These are phyloP conservation scores for Synanthedon andrenaeformis DNA, from an alignment of 2,888 invertebrate genomes.

Conservation along the genomic window DNA sequence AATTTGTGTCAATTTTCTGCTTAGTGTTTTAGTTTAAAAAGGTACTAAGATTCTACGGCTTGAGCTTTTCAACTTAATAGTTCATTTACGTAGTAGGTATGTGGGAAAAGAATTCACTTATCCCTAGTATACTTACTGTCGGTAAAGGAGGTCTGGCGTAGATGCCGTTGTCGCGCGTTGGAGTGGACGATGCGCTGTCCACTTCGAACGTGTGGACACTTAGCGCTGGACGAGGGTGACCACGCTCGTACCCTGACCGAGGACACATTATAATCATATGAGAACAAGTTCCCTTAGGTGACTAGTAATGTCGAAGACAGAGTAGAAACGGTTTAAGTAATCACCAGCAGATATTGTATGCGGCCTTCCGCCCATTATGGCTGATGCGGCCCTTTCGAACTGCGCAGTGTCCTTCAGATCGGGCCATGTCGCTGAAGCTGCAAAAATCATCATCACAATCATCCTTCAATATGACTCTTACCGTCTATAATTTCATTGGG, in stretches of 20 bases:
- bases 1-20: too few relatives aligned
- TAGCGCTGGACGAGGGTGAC: conserved; percentile 85
- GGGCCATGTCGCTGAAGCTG: conserved; percentile 81
- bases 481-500: not conserved
- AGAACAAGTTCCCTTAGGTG: not conserved
- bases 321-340: too few relatives aligned
- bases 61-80: too few relatives aligned
- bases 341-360: conserved; percentile 91
- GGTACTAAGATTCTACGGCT: too few relatives aligned
- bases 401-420: conserved; percentile 81
- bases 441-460: conserved; percentile 12
- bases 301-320: too few relatives aligned
- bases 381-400: conserved; percentile 78
- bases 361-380: conserved; percentile 85
- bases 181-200: conserved; percentile 15
- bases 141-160: conserved; percentile 78
- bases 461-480: not conserved
- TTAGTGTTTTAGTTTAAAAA: too few relatives aligned
- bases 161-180: conserved; percentile 17
- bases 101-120: too few relatives aligned
- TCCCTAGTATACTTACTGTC: conserved; percentile 75
- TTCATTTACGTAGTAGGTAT: too few relatives aligned
- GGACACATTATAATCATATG: conserved; percentile 6
- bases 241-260: conserved; percentile 81
- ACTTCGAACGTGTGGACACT: conserved; percentile 79